Evolutionary conservation across 1,140 invertebrate species (phyloP).

Genomic region (Lamellibrachia luymesi): DNA sequence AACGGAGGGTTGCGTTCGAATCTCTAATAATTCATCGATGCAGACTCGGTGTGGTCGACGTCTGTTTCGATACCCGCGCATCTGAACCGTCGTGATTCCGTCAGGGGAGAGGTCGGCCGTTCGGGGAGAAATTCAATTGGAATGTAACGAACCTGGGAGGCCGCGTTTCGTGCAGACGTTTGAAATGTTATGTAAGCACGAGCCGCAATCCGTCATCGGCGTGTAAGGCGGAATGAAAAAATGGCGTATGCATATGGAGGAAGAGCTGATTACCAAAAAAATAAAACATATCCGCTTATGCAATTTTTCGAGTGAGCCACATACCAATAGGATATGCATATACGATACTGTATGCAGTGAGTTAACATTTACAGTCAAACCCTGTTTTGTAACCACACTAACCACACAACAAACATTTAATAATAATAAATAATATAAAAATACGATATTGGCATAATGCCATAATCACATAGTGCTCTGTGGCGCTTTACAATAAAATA

Average conservation of each 20-base stretch:
- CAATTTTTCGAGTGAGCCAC: no score
- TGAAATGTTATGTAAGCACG: background rate
- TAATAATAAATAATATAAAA: no score
- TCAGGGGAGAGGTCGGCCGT: background rate
- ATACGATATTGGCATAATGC: no score
- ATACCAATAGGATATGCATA: no score
- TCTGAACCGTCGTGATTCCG: background rate
- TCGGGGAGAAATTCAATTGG: background rate
- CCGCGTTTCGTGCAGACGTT: background rate
- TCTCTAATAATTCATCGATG: background rate
- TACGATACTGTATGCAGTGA: no score
- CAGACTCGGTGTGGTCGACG: background rate
- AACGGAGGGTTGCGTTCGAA: background rate
- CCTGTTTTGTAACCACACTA: no score
- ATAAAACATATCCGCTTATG: no score
- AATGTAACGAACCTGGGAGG: background rate
- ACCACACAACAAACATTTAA: no score
- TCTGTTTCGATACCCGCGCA: background rate
- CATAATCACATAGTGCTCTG: no score
- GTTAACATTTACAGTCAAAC: no score
- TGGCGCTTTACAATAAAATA: no score
- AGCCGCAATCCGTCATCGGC: background rate
- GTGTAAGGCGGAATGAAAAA: background rate
- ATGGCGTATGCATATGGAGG: background rate
- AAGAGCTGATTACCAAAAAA: no score